These are phyloP conservation scores for Rana temporaria DNA, from an alignment of 2,113 vertebrate species.

Conservation along the genomic window DNA sequence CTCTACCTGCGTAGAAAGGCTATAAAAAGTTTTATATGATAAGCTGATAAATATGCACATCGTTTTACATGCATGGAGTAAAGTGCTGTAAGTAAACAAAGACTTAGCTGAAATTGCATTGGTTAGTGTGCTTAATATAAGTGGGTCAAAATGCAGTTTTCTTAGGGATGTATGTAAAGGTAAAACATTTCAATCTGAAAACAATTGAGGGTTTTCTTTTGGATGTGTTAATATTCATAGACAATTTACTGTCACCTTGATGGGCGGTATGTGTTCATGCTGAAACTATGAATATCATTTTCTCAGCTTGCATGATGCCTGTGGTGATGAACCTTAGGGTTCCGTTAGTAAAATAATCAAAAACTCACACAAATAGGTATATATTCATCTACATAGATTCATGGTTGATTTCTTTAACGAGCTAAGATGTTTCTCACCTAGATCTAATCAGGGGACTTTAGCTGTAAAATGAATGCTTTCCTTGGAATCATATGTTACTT, in stretches of 20 bases:
- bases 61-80: no score
- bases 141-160: slow-evolving; percentile 4
- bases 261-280: slow-evolving; percentile 14
- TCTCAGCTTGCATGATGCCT: background rate
- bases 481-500: background rate
- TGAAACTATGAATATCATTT: slow-evolving; percentile 37
- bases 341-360: background rate
- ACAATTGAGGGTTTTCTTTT: background rate
- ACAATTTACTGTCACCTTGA: slow-evolving; percentile 17
- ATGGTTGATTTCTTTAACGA: no score
- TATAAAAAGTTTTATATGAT: no score
- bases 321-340: background rate
- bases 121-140: background rate
- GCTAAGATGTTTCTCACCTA: no score
- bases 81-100: no score
- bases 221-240: slow-evolving; percentile 34
- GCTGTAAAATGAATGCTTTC: no score
- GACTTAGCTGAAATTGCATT: background rate
- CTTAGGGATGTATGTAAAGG: background rate
- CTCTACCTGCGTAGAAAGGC: no score
- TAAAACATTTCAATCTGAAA: slow-evolving; percentile 7
- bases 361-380: no score
- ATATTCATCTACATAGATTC: no score
- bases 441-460: no score
- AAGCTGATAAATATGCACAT: no score